Percentiles rank a stretch among this genome's conserved stretches.
Evolutionary conservation across 2,113 vertebrate genomes (phyloP).

Genomic region (Pteruthius melanotis): DNA sequence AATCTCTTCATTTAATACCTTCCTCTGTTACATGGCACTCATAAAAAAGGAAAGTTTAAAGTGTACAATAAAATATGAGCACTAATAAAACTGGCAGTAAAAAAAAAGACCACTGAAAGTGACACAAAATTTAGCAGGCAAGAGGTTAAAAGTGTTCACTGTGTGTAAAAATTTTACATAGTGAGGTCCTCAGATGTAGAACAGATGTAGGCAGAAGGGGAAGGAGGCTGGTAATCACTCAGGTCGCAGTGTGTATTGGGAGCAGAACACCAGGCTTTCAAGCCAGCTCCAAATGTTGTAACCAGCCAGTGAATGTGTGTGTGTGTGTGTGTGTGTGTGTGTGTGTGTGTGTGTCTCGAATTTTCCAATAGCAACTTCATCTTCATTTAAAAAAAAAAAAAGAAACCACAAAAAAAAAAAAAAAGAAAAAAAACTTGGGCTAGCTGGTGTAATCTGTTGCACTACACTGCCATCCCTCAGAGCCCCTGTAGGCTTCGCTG

Average conservation of each 20-base stretch:
- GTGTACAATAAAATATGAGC: slow-evolving; percentile 74
- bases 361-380: slow-evolving; percentile 77
- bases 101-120: slow-evolving; percentile 66
- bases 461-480: slow-evolving; percentile 86
- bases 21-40: slow-evolving; percentile 63
- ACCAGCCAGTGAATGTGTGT: slow-evolving; percentile 49
- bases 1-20: slow-evolving; percentile 71
- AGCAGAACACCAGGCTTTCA: slow-evolving; percentile 71
- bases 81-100: slow-evolving; percentile 73
- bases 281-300: slow-evolving; percentile 72
- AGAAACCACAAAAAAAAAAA: background rate
- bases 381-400: slow-evolving; percentile 62
- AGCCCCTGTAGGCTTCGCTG: slow-evolving; percentile 95
- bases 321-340: background rate
- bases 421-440: slow-evolving; percentile 61
- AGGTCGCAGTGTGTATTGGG: slow-evolving; percentile 72
- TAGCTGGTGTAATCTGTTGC: slow-evolving; percentile 87
- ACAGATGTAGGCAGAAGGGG: slow-evolving; percentile 80
- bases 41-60: slow-evolving; percentile 72
- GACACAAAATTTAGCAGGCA: slow-evolving; percentile 77
- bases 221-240: slow-evolving; percentile 72
- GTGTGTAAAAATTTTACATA: slow-evolving; percentile 80
- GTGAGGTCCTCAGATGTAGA: slow-evolving; percentile 81
- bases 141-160: slow-evolving; percentile 82
- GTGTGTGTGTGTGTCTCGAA: slow-evolving; percentile 65